phyloP scores from a whole-genome alignment of 2,888 invertebrate species.

The Epinotia bilunana region DNA sequence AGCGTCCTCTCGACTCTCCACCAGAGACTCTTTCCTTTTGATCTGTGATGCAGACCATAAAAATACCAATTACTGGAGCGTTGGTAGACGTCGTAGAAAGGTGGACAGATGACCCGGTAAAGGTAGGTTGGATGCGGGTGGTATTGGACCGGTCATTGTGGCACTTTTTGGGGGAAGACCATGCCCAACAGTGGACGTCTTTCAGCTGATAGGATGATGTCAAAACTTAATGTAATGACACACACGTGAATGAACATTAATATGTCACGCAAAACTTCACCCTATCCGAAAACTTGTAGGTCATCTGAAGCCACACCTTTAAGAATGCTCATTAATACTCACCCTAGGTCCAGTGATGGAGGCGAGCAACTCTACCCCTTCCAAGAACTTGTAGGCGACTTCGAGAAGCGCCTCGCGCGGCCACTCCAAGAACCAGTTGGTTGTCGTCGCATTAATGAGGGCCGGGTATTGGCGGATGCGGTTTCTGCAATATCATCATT shows the following conservation, averaged over 20 bases:
- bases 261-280: no score
- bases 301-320: no score
- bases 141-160: no score
- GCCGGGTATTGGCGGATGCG: conserved; percentile 95
- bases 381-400: conserved; percentile 93
- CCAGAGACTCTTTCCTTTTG: conserved; percentile 73
- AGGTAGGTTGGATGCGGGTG: no score
- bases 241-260: no score
- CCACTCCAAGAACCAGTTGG: conserved; percentile 96
- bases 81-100: no score
- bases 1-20: conserved; percentile 83
- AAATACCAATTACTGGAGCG: neutral
- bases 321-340: conserved; percentile 45
- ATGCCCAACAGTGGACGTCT: no score
- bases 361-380: conserved; percentile 88
- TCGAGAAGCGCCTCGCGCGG: conserved; percentile 94
- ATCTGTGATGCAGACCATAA: conserved; percentile 54
- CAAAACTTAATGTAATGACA: no score
- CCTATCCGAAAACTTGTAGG: no score
- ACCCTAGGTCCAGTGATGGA: conserved; percentile 87
- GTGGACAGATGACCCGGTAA: no score
- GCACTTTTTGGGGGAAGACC: no score
- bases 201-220: no score
- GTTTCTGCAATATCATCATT: conserved; percentile 79
- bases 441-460: conserved; percentile 93